These are phyloP conservation scores for Platichthys flesus DNA, from an alignment of 2,113 vertebrate species.

Conservation along the genomic window DNA sequence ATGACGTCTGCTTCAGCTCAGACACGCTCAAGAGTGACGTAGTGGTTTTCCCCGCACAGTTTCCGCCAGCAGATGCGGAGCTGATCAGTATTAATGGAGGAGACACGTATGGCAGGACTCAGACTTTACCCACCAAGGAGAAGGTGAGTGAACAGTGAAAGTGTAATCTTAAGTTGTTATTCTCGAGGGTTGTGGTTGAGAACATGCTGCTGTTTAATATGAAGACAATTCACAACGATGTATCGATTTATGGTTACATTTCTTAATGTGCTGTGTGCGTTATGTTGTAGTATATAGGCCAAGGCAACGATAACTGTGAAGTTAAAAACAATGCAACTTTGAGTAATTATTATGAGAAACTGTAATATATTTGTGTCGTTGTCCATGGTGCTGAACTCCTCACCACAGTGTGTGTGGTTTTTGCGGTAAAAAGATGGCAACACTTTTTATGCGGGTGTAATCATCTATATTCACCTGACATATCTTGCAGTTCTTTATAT, in stretches of 20 bases:
- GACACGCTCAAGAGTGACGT: constrained; percentile 74
- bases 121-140: constrained; percentile 60
- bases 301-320: not conserved
- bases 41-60: constrained; percentile 62
- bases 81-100: constrained; percentile 68
- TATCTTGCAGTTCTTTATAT: too few relatives aligned
- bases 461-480: too few relatives aligned
- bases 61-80: constrained; percentile 54
- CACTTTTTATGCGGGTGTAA: too few relatives aligned
- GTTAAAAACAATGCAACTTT: not conserved
- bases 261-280: not conserved
- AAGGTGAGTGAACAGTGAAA: constrained; percentile 57
- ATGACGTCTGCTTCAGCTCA: constrained; percentile 74
- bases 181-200: too few relatives aligned
- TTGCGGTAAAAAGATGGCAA: too few relatives aligned
- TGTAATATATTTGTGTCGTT: not conserved
- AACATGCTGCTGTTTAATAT: not conserved
- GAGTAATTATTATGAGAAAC: not conserved
- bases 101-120: constrained; percentile 64
- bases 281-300: fast-evolving
- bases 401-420: not conserved
- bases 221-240: too few relatives aligned
- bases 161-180: too few relatives aligned
- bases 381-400: constrained; percentile 50
- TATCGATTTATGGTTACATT: too few relatives aligned